A percentile compares a stretch with the other conserved stretches of the same genome.
These are phyloP conservation scores for Laterallus jamaicensis DNA, from an alignment of 2,113 vertebrate species.

Conservation along the genomic window DNA sequence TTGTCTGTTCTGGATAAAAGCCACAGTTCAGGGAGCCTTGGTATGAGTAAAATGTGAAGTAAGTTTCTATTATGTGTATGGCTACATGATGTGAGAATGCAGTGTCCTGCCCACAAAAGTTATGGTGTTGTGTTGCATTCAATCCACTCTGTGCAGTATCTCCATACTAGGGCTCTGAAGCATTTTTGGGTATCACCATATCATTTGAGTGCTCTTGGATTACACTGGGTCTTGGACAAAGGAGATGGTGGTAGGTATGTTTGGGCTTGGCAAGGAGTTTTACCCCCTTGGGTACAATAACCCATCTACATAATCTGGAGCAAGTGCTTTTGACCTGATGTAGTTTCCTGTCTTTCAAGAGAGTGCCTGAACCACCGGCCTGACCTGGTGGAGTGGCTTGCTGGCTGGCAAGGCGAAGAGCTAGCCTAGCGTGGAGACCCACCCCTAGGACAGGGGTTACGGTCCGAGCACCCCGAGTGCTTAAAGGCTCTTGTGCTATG, in stretches of 20 bases:
- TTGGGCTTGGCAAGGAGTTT: not conserved
- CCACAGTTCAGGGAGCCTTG: not conserved
- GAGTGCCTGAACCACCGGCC: not conserved
- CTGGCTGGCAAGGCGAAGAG: not conserved
- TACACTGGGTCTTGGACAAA: accelerated
- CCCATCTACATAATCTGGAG: not conserved
- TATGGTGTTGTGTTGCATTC: not conserved
- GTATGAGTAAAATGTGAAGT: not conserved
- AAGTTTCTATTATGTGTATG: not conserved
- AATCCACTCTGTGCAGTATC: not conserved
- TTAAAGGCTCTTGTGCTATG: not conserved
- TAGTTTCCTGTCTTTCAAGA: not conserved
- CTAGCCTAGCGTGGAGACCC: not conserved
- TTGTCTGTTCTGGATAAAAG: not conserved
- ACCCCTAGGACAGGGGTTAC: not conserved
- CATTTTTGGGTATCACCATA: not conserved
- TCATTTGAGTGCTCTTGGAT: not conserved
- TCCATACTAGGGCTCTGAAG: not conserved
- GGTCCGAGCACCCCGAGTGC: not conserved
- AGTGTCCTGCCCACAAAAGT: not conserved
- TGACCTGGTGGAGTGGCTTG: not conserved
- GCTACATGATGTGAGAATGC: not conserved
- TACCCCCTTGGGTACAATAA: not conserved
- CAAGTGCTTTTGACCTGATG: not conserved
- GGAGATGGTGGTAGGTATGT: no score